Base-by-base conservation (phyloP, 2,888 invertebrate species). In the Drosophila peninsularis region DNA sequence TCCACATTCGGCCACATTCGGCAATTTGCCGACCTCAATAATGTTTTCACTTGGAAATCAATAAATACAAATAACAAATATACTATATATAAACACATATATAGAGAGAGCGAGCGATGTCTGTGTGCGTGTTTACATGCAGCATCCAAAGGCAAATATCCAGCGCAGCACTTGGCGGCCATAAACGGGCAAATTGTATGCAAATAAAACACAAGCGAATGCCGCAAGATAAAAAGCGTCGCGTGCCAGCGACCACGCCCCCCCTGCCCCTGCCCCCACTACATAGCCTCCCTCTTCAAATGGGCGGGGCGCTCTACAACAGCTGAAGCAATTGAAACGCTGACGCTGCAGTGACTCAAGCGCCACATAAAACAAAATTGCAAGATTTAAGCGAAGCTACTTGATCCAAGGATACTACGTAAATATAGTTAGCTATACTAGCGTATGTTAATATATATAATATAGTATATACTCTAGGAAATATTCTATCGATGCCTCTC, bases 21-120 rank as follows among this genome's bases (percentile, higher is more conserved):
- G 55, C 55, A 68, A 68, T 72, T 76, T 77, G 61, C 73, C 81
- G 73, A 81, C 79, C 83, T 71, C 87, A 86, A 83, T 83, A 80
- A 86, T 83, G 87, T 83, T 81, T 85, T 83, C 87, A 83, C 81
- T 83, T 83, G 70, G 73, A 86, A 86, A 83, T 83, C 83, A 83
- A 83, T 83, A 86, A 83, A 83, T 83, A 86, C 86, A 81, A 83
- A 83, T 81, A 83, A 83, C 81, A 80, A 79, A 82, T 83, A 80
- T 60, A 45, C 32, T 39, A 64, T 62, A 14, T 52, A 44, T 52
- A 30, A 19, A 24, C 27, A 53, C 32, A 19, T 17, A 17, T 32
- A 14, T 13, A 17, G 17, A 6, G n/a, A 21, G 13, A 27, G 11
- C 10, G 3, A 21, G n/a, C 39, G n/a, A 30, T 21, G 13, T 47